These are phyloP conservation scores for Synergus japonicus DNA, from an alignment of 2,888 invertebrate genomes.

Conservation along the genomic window DNA sequence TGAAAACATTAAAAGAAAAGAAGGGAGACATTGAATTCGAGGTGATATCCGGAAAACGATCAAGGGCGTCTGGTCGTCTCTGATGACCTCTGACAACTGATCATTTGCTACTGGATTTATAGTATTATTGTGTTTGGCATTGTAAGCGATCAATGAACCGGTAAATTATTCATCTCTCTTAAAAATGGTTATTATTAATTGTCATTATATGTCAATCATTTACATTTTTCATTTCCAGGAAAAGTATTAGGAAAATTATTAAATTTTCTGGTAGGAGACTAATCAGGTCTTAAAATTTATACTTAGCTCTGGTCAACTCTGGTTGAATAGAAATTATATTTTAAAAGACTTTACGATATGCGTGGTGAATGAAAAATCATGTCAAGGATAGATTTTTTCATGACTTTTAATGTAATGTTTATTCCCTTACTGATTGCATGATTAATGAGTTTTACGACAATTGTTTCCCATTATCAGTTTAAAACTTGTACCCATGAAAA, in stretches of 20 bases:
- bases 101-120: background rate
- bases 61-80: slow-evolving; percentile 25
- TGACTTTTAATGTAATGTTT: background rate
- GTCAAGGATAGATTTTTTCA: slow-evolving; percentile 2
- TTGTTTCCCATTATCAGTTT: background rate
- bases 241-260: too few relatives aligned
- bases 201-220: background rate
- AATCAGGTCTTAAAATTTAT: too few relatives aligned
- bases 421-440: background rate
- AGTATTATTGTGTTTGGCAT: background rate
- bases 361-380: background rate
- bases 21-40: slow-evolving; percentile 34
- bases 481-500: too few relatives aligned
- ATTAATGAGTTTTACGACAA: background rate
- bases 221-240: background rate
- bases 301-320: background rate
- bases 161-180: background rate
- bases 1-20: slow-evolving; percentile 1
- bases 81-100: background rate
- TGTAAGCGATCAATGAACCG: slow-evolving; percentile 1
- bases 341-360: background rate
- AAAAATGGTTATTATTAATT: background rate
- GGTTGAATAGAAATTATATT: background rate
- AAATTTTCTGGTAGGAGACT: too few relatives aligned
- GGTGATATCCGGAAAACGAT: slow-evolving; percentile 13